Conservation (phyloP, 2,888 invertebrate species). For the Megalurothrips usitatus region DNA sequence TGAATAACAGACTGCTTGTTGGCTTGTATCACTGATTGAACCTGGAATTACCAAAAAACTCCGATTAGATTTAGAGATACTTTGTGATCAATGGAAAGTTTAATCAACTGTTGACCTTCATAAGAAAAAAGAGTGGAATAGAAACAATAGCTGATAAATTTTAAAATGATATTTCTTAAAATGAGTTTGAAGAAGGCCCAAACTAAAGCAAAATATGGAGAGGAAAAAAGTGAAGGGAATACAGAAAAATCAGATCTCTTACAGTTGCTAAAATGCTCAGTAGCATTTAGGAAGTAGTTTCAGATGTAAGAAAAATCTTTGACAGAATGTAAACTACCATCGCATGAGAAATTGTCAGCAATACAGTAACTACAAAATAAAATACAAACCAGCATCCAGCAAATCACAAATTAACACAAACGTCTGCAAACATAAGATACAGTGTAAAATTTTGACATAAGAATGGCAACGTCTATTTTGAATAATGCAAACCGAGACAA, state of each 20-base stretch:
- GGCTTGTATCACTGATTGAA: slow-evolving; percentile 92
- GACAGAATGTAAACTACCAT: background rate
- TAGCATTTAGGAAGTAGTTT: background rate
- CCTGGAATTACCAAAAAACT: slow-evolving; percentile 49
- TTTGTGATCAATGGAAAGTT: too few relatives aligned
- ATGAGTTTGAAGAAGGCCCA: background rate
- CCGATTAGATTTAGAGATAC: too few relatives aligned
- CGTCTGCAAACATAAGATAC: too few relatives aligned
- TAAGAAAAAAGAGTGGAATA: too few relatives aligned
- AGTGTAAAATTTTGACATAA: background rate
- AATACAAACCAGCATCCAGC: slow-evolving; percentile 22
- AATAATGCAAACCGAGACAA: background rate
- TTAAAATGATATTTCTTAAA: too few relatives aligned
- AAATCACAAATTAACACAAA: background rate
- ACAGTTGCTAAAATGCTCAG: background rate
- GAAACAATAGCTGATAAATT: too few relatives aligned
- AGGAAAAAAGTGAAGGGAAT: background rate
- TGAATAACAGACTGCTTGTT: slow-evolving; percentile 95
- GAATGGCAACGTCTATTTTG: background rate
- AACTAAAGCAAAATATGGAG: background rate
- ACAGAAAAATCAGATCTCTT: background rate
- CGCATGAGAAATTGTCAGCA: background rate
- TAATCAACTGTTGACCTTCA: too few relatives aligned
- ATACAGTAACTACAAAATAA: background rate
- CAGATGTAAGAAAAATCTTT: background rate